Conservation (phyloP, 2,797 vertebrate genomes). For the Scomberomorus guttatus region DNA sequence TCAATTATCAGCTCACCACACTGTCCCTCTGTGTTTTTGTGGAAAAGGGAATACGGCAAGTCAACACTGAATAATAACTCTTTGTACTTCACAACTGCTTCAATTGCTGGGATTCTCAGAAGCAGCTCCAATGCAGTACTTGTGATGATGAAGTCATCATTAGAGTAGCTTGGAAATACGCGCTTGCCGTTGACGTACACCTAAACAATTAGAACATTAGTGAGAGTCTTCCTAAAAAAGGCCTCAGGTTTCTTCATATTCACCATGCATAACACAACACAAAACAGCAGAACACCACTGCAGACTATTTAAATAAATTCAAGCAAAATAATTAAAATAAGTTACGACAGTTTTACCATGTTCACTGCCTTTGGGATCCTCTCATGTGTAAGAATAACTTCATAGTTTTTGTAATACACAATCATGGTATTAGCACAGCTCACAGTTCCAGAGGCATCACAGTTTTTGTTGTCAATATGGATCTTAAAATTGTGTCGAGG, state of each 20-base stretch:
- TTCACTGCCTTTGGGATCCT: slow-evolving; percentile 42
- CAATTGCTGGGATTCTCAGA: slow-evolving; percentile 85
- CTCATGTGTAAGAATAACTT: slow-evolving; percentile 81
- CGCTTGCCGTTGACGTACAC: slow-evolving; percentile 84
- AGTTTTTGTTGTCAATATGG: slow-evolving; percentile 91
- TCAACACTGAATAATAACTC: slow-evolving; percentile 86
- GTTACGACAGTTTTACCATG: slow-evolving; percentile 60
- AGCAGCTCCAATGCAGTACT: slow-evolving; percentile 82
- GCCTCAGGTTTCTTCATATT: not conserved
- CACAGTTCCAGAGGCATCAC: slow-evolving; percentile 68
- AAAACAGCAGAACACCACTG: not conserved
- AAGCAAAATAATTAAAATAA: not conserved
- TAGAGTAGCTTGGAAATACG: slow-evolving; percentile 82
- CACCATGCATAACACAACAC: not conserved
- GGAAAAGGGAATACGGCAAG: slow-evolving; percentile 86
- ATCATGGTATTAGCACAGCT: slow-evolving; percentile 83
- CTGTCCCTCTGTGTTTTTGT: slow-evolving; percentile 93
- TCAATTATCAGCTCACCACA: slow-evolving; percentile 87
- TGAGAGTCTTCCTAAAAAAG: not conserved
- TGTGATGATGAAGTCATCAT: slow-evolving; percentile 85
- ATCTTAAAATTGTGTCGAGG: slow-evolving; percentile 84
- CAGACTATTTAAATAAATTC: slow-evolving; percentile 8
- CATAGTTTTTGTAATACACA: slow-evolving; percentile 87
- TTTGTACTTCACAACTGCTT: slow-evolving; percentile 83
- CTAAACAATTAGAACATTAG: slow-evolving; percentile 74